Conservation (phyloP, 1,140 invertebrate species). For the Stenopsyche tienmushanensis region DNA sequence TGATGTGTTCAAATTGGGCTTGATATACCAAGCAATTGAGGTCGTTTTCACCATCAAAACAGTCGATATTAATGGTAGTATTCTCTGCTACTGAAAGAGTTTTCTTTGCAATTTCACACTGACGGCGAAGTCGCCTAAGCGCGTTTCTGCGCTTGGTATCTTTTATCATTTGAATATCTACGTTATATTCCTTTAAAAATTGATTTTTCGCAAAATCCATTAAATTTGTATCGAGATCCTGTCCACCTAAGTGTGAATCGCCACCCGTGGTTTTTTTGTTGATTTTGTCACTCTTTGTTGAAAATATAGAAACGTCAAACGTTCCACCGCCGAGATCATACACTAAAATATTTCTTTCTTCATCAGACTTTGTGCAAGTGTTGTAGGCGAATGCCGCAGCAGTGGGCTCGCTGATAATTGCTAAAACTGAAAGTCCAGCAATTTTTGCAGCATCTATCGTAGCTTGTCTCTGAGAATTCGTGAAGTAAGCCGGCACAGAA, state of each 20-base stretch:
- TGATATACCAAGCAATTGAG: conserved; percentile 63
- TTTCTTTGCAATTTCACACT: conserved; percentile 60
- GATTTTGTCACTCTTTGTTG: conserved; percentile 69
- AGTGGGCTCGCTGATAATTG: conserved; percentile 74
- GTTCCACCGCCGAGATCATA: conserved; percentile 59
- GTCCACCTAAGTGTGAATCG: conserved; percentile 53
- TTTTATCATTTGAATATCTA: too few relatives aligned
- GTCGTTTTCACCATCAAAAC: conserved; percentile 58
- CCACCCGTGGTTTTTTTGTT: conserved; percentile 64
- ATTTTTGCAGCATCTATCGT: conserved; percentile 66
- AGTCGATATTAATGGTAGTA: too few relatives aligned
- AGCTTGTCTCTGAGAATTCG: conserved; percentile 58
- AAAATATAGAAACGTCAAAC: conserved; percentile 71
- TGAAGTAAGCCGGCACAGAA: conserved; percentile 59
- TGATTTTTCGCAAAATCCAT: too few relatives aligned
- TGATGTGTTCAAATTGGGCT: conserved; percentile 66
- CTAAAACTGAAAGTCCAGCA: conserved; percentile 66
- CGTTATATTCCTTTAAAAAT: too few relatives aligned
- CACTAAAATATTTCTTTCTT: conserved; percentile 66
- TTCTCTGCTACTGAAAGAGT: too few relatives aligned
- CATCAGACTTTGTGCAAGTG: conserved; percentile 73
- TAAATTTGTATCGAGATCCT: conserved; percentile 43
- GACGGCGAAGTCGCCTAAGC: conserved; percentile 63
- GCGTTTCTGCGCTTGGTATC: too few relatives aligned
- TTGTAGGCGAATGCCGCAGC: conserved; percentile 75